Conservation (phyloP, 2,888 invertebrate species). For the Stenodema calcarata region DNA sequence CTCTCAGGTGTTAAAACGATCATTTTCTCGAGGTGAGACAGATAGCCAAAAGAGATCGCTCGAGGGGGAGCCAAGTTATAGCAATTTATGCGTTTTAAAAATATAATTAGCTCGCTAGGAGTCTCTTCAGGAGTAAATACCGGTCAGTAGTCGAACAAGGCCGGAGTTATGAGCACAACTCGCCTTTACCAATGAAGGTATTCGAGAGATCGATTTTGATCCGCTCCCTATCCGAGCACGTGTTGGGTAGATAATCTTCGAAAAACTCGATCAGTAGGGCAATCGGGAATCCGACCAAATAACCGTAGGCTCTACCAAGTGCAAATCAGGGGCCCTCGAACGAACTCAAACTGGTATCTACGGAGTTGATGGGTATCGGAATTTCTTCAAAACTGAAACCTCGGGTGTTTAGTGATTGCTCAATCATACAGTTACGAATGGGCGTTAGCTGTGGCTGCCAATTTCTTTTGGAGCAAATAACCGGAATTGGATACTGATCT, state of each 20-base stretch:
- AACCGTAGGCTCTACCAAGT: not conserved
- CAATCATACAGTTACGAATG: not conserved
- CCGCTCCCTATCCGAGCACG: not conserved
- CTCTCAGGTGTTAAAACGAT: not conserved
- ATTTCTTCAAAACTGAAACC: not conserved
- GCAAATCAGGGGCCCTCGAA: not conserved
- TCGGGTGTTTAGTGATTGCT: not conserved
- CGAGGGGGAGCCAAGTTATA: not conserved
- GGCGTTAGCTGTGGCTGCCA: no score
- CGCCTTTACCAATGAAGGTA: not conserved
- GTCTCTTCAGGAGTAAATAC: not conserved
- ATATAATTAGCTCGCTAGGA: not conserved
- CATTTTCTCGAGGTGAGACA: not conserved
- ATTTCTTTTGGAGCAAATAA: no score
- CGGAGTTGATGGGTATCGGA: not conserved
- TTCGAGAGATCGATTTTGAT: not conserved
- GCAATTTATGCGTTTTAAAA: not conserved
- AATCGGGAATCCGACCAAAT: not conserved
- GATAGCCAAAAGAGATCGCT: not conserved
- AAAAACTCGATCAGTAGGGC: not conserved
- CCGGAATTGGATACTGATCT: no score
- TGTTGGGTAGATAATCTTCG: not conserved
- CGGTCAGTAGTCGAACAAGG: not conserved
- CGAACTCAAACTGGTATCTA: not conserved
- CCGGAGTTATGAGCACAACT: not conserved